A percentile compares a stretch with the other conserved stretches of the same genome.
Conservation (phyloP, 2,797 vertebrate species). For the Mustela erminea region DNA sequence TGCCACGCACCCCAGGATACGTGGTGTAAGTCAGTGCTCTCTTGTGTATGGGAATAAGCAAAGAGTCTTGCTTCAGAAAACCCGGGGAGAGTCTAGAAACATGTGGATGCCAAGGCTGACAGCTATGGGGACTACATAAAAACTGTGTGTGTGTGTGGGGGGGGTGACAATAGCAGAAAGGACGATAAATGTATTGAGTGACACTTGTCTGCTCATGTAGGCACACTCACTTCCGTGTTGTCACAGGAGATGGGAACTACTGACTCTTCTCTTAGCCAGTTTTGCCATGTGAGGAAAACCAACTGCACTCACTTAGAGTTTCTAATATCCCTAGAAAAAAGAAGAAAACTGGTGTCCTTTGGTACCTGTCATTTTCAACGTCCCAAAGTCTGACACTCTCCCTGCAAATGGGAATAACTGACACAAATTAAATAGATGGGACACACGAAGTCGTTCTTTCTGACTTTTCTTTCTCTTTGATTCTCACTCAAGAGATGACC, state of each 20-base stretch:
- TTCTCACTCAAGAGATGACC: neutral
- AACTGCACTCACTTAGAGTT: neutral
- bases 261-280: neutral
- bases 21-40: slow-evolving; percentile 36
- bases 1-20: slow-evolving; percentile 67
- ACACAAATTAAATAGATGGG: slow-evolving; percentile 43
- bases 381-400: slow-evolving; percentile 2
- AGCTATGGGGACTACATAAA: slow-evolving; percentile 35
- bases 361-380: slow-evolving; percentile 28
- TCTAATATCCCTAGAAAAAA: neutral
- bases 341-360: slow-evolving; percentile 12
- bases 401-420: neutral
- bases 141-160: neutral
- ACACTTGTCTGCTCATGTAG: neutral
- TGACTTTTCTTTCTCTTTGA: slow-evolving; percentile 21
- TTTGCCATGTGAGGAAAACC: slow-evolving; percentile 25
- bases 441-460: neutral
- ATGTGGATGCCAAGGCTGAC: neutral
- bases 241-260: neutral
- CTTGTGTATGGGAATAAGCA: slow-evolving; percentile 35
- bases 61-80: slow-evolving; percentile 54
- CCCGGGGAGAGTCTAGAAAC: slow-evolving; percentile 58
- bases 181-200: slow-evolving; percentile 3
- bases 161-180: neutral
- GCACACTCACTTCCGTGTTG: neutral